phyloP scores from a whole-genome alignment of 2,113 vertebrate species.

The Rhinichthys klamathensis region DNA sequence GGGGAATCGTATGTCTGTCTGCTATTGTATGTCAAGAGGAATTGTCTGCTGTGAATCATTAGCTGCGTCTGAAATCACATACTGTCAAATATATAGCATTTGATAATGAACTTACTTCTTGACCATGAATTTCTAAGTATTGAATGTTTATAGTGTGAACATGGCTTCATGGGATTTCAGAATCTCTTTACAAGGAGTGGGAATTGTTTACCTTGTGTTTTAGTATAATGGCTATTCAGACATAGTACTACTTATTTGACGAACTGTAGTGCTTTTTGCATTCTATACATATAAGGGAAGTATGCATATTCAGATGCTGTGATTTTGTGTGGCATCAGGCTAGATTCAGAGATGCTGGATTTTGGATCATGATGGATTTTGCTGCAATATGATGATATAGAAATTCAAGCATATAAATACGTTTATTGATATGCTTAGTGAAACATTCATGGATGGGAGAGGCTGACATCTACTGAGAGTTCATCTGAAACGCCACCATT shows the following conservation, averaged over 20 bases:
- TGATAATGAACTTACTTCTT: not conserved
- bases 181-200: not conserved
- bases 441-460: slow-evolving; percentile 8
- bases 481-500: not conserved
- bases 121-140: not conserved
- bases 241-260: not conserved
- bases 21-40: no score
- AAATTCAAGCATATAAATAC: not conserved
- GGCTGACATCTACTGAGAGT: not conserved
- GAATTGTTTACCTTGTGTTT: not conserved
- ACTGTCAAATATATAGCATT: not conserved
- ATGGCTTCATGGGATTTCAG: not conserved
- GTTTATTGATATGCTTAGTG: not conserved
- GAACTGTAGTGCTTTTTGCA: not conserved
- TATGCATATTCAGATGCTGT: not conserved
- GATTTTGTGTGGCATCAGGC: not conserved
- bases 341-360: not conserved
- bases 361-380: not conserved
- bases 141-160: not conserved
- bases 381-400: not conserved
- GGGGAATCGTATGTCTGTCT: not conserved
- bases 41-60: slow-evolving; percentile 10
- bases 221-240: not conserved
- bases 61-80: not conserved
- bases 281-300: not conserved